Base-by-base conservation (phyloP, 2,888 invertebrate genomes). In the Agapetus fuscipes region DNA sequence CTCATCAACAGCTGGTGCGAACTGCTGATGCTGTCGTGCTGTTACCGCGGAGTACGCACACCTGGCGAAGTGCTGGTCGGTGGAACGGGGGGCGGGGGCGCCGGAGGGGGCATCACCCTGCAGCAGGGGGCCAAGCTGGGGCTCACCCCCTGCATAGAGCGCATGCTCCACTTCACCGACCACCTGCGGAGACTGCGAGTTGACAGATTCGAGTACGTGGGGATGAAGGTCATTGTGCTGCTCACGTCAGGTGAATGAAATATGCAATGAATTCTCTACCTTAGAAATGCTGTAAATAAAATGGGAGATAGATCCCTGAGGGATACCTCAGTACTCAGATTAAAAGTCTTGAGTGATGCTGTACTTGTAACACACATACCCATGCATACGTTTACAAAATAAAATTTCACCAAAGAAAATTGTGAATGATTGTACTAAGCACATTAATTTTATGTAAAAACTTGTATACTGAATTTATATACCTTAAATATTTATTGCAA, bases 1-100 rank as follows among this genome's bases (percentile, higher is more conserved):
- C 77, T 96, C 50, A 94, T 96, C 56, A 96, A 96, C 65, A 93
- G 95, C 46, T 96, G 96, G 96, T 94, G 95, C 64, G 91, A 93
- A 65, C 68, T 93, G 53, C 64, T 93, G 51, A 74, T 93, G 48
- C 83, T 93, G 57, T 91, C 91, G 34, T 93, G 91, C 65, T 93
- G 93, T 61, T 95, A 90, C 72, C 84, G 93, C 46, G 95, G 94
- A 26, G 84, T 94, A 61, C 76, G 82, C 48, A 85, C 87, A 34
- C 91, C 91, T 5, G 89, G 90, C 7, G 88, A 91, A 61, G 90
- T 93, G 52, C 73, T 85, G 45, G 83, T 85, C 2, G 68, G 69
- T 5, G 65, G 63, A 7, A 66, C 64, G 3, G 42, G 39, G 13
- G 52, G 65, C 14, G 70, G 69, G n/a, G 65, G 63, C 9, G 66